Conservation (phyloP, 2,797 vertebrate species). For the Clamator glandarius region DNA sequence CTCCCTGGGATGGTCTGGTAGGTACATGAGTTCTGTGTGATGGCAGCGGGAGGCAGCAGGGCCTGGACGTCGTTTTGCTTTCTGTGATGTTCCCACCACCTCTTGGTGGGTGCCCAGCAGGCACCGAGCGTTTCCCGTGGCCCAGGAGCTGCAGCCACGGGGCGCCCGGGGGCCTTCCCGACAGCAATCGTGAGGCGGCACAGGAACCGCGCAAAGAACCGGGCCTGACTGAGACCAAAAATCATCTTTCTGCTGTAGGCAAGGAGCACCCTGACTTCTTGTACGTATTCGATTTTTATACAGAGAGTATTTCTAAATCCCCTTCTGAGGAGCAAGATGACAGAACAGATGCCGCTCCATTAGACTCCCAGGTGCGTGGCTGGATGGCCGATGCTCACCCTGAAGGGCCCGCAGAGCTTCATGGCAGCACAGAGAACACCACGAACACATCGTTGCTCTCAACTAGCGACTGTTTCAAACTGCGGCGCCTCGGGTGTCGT, state of each 20-base stretch:
- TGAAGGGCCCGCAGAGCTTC: neutral
- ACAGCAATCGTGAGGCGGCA: neutral
- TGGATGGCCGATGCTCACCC: neutral
- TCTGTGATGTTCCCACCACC: neutral
- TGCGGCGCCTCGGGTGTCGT: neutral
- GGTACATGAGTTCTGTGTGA: accelerated
- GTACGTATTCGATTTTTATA: neutral
- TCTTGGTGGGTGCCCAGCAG: neutral
- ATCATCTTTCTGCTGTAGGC: neutral
- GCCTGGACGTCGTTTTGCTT: neutral
- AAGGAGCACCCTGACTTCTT: neutral
- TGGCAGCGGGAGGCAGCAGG: accelerated
- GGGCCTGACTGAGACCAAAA: neutral
- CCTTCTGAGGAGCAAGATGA: neutral
- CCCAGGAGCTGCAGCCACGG: too few relatives aligned
- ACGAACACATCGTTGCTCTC: neutral
- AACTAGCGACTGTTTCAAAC: neutral
- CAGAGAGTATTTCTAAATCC: neutral
- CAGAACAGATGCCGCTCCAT: neutral
- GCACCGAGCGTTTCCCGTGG: too few relatives aligned
- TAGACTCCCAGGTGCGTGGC: neutral
- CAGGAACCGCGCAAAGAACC: neutral
- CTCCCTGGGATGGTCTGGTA: neutral
- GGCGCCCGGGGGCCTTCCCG: neutral
- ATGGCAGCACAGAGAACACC: accelerated